These are phyloP conservation scores for Pygoscelis antarcticus DNA, from an alignment of 2,113 vertebrate genomes.

Conservation along the genomic window DNA sequence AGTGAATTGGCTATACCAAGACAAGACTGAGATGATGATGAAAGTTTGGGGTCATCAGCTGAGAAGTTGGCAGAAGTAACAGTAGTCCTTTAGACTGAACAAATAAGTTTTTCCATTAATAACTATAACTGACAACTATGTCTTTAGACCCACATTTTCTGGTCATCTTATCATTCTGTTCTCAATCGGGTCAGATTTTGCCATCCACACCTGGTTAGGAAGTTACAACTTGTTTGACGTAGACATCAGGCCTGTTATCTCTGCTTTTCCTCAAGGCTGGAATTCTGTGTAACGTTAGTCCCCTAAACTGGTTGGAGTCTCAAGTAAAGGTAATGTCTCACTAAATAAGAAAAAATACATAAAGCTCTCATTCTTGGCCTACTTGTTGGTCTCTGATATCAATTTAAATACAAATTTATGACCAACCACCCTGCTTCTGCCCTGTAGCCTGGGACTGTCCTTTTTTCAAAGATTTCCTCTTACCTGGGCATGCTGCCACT, in stretches of 20 bases:
- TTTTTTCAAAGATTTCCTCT: neutral
- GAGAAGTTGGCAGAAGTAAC: neutral
- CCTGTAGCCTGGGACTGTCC: neutral
- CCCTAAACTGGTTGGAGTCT: neutral
- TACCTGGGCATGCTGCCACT: neutral
- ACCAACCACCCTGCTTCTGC: neutral
- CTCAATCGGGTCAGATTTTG: neutral
- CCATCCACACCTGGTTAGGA: neutral
- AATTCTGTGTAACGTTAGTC: neutral
- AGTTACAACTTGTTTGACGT: neutral
- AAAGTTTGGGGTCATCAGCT: neutral
- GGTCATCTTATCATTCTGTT: neutral
- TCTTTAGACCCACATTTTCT: neutral
- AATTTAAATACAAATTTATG: neutral
- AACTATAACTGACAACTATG: neutral
- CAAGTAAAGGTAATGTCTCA: neutral
- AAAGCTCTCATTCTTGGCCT: neutral
- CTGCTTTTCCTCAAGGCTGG: neutral
- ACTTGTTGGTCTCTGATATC: neutral
- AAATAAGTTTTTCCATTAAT: neutral
- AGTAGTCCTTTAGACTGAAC: neutral
- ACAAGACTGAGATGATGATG: neutral
- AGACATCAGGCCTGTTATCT: neutral
- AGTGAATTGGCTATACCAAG: neutral
- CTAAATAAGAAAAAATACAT: neutral